Percentiles rank a stretch among this genome's conserved stretches.
Conservation (phyloP, 2,888 invertebrate species). For the Eilema griseolum region DNA sequence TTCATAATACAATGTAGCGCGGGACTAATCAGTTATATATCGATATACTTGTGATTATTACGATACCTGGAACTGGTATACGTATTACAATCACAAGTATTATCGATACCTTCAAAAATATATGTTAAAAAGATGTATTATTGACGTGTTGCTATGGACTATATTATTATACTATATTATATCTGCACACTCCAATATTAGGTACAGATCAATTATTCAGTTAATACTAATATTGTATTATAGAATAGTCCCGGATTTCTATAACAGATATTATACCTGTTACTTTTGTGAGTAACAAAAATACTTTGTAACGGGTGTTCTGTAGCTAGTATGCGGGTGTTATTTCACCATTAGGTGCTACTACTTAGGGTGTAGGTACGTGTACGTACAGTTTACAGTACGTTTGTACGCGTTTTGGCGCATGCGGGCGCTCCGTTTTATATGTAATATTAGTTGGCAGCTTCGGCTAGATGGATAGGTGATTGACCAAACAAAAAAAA, state of each 20-base stretch:
- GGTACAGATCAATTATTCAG: slow-evolving; percentile 25
- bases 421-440: slow-evolving; percentile 39
- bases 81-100: slow-evolving; percentile 43
- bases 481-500: slow-evolving; percentile 15
- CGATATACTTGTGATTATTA: slow-evolving; percentile 48
- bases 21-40: slow-evolving; percentile 65
- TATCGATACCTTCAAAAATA: slow-evolving; percentile 47
- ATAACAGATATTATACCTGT: slow-evolving; percentile 17
- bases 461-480: slow-evolving; percentile 53
- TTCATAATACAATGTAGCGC: slow-evolving; percentile 69
- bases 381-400: slow-evolving; percentile 27
- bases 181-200: slow-evolving; percentile 34
- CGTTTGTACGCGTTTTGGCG: slow-evolving; percentile 39
- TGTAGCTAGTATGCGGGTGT: slow-evolving; percentile 56
- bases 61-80: slow-evolving; percentile 12
- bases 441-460: slow-evolving; percentile 58
- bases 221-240: slow-evolving; percentile 15
- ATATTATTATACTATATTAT: slow-evolving; percentile 51
- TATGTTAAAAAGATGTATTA: slow-evolving; percentile 56
- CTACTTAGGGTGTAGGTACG: slow-evolving; percentile 72
- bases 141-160: slow-evolving; percentile 65
- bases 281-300: slow-evolving; percentile 20
- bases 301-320: slow-evolving; percentile 56
- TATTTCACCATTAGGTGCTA: slow-evolving; percentile 82
- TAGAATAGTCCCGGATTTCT: background rate